Percentiles rank a stretch among this genome's conserved stretches.
These are phyloP conservation scores for Nephrotoma flavescens DNA, from an alignment of 2,888 invertebrate genomes.

Conservation along the genomic window DNA sequence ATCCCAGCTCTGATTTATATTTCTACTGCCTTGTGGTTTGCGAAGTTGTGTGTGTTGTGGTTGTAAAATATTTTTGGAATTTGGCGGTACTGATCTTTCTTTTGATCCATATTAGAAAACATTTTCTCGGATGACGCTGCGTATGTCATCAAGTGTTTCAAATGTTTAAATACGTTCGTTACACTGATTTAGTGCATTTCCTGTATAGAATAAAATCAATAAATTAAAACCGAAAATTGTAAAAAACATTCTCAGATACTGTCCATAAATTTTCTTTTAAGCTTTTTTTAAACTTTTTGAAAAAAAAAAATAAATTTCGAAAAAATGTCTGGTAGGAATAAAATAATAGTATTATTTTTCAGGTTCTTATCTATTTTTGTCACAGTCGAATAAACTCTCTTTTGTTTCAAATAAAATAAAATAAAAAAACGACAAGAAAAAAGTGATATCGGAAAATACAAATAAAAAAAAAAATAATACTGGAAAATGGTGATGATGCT, in stretches of 20 bases:
- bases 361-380: constrained; percentile 5
- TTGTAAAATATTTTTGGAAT: too few species aligned
- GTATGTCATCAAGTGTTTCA: too few species aligned
- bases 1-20: too few species aligned
- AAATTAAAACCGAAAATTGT: not conserved
- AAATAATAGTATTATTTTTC: constrained; percentile 1
- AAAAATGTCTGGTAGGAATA: not conserved
- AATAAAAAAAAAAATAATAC: not conserved
- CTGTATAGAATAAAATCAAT: not conserved
- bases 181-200: not conserved
- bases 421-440: not conserved
- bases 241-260: not conserved
- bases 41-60: too few species aligned
- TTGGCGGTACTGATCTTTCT: too few species aligned
- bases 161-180: too few species aligned
- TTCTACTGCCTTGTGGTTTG: too few species aligned
- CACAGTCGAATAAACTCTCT: constrained; percentile 6
- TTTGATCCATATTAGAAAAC: too few species aligned
- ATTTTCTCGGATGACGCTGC: too few species aligned
- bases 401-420: not conserved
- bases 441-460: not conserved
- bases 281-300: not conserved
- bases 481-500: not conserved
- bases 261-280: not conserved
- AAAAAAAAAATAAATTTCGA: not conserved